Conservation (phyloP, 2,888 invertebrate genomes). For the Drosophila siamana region DNA sequence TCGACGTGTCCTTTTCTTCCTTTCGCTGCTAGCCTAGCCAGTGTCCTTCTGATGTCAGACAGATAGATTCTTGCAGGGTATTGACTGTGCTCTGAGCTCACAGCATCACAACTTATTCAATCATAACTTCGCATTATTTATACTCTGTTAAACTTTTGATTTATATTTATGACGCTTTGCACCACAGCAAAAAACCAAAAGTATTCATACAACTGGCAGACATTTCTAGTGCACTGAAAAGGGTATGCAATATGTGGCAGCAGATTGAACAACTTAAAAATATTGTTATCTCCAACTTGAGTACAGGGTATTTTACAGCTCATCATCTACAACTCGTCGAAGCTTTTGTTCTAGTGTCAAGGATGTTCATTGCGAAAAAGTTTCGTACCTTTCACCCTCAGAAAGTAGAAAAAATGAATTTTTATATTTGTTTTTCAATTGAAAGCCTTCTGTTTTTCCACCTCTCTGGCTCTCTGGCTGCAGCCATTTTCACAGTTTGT, state of each 20-base stretch:
- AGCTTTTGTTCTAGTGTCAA: conserved; percentile 13
- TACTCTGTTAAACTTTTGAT: conserved; percentile 22
- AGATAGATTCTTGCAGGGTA: conserved; percentile 1
- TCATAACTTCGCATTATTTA: conserved; percentile 18
- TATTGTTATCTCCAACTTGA: too few relatives aligned
- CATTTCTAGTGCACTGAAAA: background rate
- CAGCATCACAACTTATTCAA: conserved; percentile 8
- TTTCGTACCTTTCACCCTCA: conserved; percentile 17
- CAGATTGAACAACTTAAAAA: too few relatives aligned
- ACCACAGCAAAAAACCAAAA: background rate
- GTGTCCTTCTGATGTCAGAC: conserved; percentile 16
- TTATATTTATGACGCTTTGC: conserved; percentile 10
- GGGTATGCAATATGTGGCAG: background rate
- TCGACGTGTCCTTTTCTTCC: conserved; percentile 13
- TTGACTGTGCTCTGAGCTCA: background rate
- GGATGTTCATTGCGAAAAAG: conserved; percentile 19
- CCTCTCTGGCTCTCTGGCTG: conserved; percentile 8
- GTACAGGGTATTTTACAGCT: background rate
- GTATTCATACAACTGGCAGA: background rate
- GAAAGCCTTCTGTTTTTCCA: conserved; percentile 23
- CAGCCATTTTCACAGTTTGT: background rate
- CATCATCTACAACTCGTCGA: background rate
- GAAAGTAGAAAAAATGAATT: conserved; percentile 1
- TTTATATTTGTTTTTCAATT: conserved; percentile 26
- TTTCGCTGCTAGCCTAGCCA: background rate